Evolutionary conservation across 1,140 invertebrate species (phyloP), one percentile per base, ranked within the genome.

Genomic region (Ruditapes philippinarum): DNA sequence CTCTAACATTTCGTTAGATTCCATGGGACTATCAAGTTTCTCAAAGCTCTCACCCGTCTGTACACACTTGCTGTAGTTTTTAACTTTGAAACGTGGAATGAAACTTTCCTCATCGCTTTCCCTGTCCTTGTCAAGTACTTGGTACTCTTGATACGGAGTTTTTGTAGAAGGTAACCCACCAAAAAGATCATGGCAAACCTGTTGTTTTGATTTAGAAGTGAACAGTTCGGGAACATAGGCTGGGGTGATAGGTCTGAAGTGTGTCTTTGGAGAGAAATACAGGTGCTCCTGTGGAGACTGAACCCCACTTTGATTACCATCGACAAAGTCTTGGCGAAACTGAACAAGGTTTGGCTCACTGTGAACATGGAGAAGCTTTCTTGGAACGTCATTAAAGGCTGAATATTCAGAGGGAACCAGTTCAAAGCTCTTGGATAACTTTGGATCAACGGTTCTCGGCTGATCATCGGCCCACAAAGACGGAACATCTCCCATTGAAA

Each of bases 211-310:
- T 33, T 65, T 87, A 4, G 49, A 40, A 14, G 42, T 36, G 28
- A 22, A 79, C 85, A 88, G 17, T 49, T 89, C 87, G 73, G 90
- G 90, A 42, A 84, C 68, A 57, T 81, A 84, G 38, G 88, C 91
- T n/a, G 91, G 91, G 12, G 92, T 92, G 33, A 94, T 94, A 14
- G 93, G 93, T 60, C 92, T 89, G 81, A 94, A 94, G 76, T 94
- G 93, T 14, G 93, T 94, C 49, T 93, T 92, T 33, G 91, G 89
- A n/a, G 93, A 94, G 51, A 93, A 92, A 51, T 91, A 93, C 28
- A 94, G 73, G 74, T 92, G 91, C 82, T 94, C 93, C 74, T 83
- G 28, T 51, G 89, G 89, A 45, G 91, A 91, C 31, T 87, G 33
- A 19, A 51, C 51, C 45, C 7, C 33, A 22, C 45, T 36, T 62